These are phyloP conservation scores for Rhopilema esculentum DNA, from an alignment of 30 jellyfish, hydroid and myxozoan species.

Conservation along the genomic window DNA sequence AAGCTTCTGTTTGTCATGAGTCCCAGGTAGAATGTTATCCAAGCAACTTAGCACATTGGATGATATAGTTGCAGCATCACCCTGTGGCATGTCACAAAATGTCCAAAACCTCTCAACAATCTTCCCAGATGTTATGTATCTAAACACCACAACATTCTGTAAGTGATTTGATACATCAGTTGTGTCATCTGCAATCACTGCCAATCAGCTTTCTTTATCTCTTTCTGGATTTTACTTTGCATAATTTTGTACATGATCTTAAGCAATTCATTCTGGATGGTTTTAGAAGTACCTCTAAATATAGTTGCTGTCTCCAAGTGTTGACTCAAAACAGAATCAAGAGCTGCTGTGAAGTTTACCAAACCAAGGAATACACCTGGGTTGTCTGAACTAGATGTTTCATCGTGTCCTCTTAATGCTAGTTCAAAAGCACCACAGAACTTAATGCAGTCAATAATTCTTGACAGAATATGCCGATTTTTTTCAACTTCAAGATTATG, in stretches of 20 bases:
- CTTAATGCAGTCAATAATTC: constrained; percentile 60
- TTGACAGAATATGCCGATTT: constrained; percentile 45
- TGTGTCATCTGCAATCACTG: constrained; percentile 61
- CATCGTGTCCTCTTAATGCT: constrained; percentile 70
- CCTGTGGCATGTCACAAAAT: constrained; percentile 25
- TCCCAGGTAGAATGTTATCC: constrained; percentile 33
- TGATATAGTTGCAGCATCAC: constrained; percentile 23
- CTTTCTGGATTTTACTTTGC: constrained; percentile 5
- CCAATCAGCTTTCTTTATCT: constrained; percentile 30
- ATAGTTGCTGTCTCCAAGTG: no score
- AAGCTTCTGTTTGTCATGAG: constrained; percentile 15
- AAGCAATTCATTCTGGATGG: constrained; percentile 56
- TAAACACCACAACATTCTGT: constrained; percentile 62
- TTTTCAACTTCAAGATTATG: constrained; percentile 40
- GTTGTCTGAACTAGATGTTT: constrained; percentile 24
- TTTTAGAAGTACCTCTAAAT: constrained; percentile 62
- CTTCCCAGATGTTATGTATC: constrained; percentile 12
- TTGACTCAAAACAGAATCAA: no score
- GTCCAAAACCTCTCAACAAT: constrained; percentile 50
- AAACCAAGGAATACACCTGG: constrained; percentile 70
- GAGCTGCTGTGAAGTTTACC: constrained; percentile 27
- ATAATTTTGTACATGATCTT: constrained; percentile 37
- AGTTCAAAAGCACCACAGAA: constrained; percentile 56
- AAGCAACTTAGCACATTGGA: constrained; percentile 6
- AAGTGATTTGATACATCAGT: constrained; percentile 56